Evolutionary conservation across 2,797 vertebrate species (phyloP).

Genomic region (Thalassophryne amazonica): DNA sequence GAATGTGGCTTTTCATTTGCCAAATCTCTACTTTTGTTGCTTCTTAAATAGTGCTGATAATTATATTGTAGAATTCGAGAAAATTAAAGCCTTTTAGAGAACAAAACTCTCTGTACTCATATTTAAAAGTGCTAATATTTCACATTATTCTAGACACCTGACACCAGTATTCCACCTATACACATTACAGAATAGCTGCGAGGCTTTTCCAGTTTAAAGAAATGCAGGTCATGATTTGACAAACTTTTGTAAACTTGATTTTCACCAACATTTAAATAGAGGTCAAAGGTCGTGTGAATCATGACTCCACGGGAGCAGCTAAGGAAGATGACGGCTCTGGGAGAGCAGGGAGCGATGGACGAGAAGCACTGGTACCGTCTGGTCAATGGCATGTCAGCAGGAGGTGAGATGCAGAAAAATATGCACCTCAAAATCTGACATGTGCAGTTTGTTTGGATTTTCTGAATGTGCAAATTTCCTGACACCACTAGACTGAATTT

Average conservation of each 20-base stretch:
- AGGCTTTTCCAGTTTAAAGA: background rate
- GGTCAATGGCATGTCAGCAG: slow-evolving; percentile 85
- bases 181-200: background rate
- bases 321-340: slow-evolving; percentile 85
- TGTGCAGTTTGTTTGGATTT: background rate
- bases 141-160: too few relatives aligned
- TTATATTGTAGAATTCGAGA: too few relatives aligned
- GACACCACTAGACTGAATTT: background rate
- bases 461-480: background rate
- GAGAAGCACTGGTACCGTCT: slow-evolving; percentile 88
- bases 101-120: too few relatives aligned
- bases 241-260: background rate
- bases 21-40: too few relatives aligned
- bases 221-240: background rate
- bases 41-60: too few relatives aligned
- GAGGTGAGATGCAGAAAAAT: slow-evolving; percentile 76
- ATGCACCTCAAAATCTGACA: background rate
- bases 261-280: slow-evolving; percentile 17
- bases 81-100: too few relatives aligned
- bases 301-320: slow-evolving; percentile 89
- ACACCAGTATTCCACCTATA: too few relatives aligned
- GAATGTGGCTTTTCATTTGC: too few relatives aligned
- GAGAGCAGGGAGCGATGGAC: slow-evolving; percentile 83
- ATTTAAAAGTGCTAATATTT: too few relatives aligned
- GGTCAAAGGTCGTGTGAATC: slow-evolving; percentile 57